Base-by-base conservation (phyloP, 2,797 vertebrate species). In the Falco biarmicus region DNA sequence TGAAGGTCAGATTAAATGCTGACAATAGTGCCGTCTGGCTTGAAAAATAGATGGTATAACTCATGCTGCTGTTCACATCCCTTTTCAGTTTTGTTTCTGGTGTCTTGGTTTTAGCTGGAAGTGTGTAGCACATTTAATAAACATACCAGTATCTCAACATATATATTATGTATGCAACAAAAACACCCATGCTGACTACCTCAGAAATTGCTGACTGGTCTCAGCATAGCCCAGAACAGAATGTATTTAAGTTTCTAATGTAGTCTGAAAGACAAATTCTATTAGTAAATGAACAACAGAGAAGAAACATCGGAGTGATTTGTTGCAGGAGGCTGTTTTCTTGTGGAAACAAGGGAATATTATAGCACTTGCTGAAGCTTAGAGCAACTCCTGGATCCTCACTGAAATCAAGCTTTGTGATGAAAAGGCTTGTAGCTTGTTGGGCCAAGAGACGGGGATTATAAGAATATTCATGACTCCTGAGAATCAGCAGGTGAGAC, bases 401-500 rank as follows among this genome's bases (percentile, higher is more conserved):
- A 9, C 32, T 89, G 95, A 97, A 97, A 97, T 95, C 94, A 87
- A 93, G 85, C 92, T 84, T 69, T 78, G 81, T 96, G 92, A 97
- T 98, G 97, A 98, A 98, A 97, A 90, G 96, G 93, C 93, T 96
- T 97, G 97, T 97, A 97, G 98, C 97, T 98, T 98, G 98, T 98
- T 98, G 97, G 98, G 76, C 78, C 59, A 59, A 98, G 98, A 98
- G 70, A 93, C 1, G 96, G 84, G 99, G 99, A 99, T 99, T 99
- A 99, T 98, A 97, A 92, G 98, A 98, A 98, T 99, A 99, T 99
- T 99, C 99, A 99, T 99, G 98, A 99, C 98, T 98, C 98, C 98
- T 96, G 95, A 84, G 98, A 98, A 99, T 98, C 98, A 99, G 99
- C 99, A 99, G 99, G 99, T 99, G 99, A 99, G 98, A 98, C 98